Percentiles rank a stretch among this genome's conserved stretches.
phyloP scores from a whole-genome alignment of 2,888 invertebrate species.

The Andricus quercusramuli region DNA sequence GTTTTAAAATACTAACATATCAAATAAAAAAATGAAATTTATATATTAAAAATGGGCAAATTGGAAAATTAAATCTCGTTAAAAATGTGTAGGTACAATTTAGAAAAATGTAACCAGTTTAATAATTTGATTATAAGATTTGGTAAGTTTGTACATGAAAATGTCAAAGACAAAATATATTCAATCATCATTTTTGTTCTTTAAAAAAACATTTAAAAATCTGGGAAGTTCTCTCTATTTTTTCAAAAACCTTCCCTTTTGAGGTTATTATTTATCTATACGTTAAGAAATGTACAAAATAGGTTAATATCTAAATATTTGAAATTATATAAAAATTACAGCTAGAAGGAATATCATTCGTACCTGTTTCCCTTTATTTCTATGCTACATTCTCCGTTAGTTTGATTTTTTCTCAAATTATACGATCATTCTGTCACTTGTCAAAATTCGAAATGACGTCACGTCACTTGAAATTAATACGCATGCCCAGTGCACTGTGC shows the following conservation, averaged over 20 bases:
- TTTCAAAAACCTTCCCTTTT: not conserved
- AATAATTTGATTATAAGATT: not conserved
- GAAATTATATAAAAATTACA: not conserved
- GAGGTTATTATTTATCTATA: constrained; percentile 5
- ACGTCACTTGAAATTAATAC: no score
- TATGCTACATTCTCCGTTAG: not conserved
- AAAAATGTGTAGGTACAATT: not conserved
- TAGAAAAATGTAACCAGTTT: no score
- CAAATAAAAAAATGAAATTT: no score
- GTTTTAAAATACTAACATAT: no score
- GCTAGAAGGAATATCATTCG: not conserved
- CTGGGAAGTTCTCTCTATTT: not conserved
- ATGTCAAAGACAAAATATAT: not conserved
- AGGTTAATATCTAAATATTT: not conserved
- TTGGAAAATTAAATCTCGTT: not conserved
- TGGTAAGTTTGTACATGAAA: not conserved
- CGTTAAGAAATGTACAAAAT: not conserved
- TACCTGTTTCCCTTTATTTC: not conserved
- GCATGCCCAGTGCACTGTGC: no score
- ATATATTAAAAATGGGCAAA: no score
- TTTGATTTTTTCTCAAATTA: not conserved
- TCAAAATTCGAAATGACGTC: no score
- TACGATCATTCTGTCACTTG: not conserved
- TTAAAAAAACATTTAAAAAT: not conserved
- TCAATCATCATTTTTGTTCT: no score